Base-by-base conservation (phyloP, 2,113 vertebrate genomes). In the Euleptes europaea region DNA sequence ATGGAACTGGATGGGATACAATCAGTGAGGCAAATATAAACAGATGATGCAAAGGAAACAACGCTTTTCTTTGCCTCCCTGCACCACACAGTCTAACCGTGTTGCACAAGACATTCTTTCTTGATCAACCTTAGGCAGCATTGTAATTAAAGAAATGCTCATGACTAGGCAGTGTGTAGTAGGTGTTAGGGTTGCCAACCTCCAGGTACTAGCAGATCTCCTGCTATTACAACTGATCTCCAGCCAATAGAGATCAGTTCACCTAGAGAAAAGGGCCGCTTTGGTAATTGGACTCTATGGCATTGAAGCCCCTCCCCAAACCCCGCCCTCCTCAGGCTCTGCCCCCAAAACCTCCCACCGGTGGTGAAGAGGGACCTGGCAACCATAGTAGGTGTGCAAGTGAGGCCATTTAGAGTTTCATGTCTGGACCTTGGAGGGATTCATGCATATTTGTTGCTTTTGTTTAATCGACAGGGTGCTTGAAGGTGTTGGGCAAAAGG, bases 341-440 rank as follows among this genome's bases (percentile, higher is more conserved):
- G n/a, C n/a, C n/a, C n/a, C n/a, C n/a, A n/a, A n/a, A n/a, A n/a
- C n/a, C n/a, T n/a, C n/a, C n/a, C n/a, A n/a, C n/a, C n/a, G n/a
- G n/a, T n/a, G n/a, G n/a, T n/a, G n/a, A n/a, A n/a, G n/a, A n/a
- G n/a, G n/a, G n/a, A n/a, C n/a, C n/a, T n/a, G n/a, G n/a, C n/a
- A n/a, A n/a, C n/a, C n/a, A n/a, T n/a, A n/a, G 60, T 57, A 54
- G 2, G 1, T 5, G 10, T 13, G 0, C 0, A 40, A 1, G 11
- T 0, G 9, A 78, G 47, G 35, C 60, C 28, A 35, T 23, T 31
- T 81, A 49, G 70, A 65, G 17, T 65, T 21, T 51, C 1, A 26
- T 49, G 86, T 85, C 78, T 70, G 60, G 47, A 65, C 28, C 88
- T 84, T 49, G 21, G 38, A 21, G 1, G 40, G 21, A 88, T 78